phyloP scores from a whole-genome alignment of 2,113 vertebrate genomes.

The Brachypodius melanocephalos region DNA sequence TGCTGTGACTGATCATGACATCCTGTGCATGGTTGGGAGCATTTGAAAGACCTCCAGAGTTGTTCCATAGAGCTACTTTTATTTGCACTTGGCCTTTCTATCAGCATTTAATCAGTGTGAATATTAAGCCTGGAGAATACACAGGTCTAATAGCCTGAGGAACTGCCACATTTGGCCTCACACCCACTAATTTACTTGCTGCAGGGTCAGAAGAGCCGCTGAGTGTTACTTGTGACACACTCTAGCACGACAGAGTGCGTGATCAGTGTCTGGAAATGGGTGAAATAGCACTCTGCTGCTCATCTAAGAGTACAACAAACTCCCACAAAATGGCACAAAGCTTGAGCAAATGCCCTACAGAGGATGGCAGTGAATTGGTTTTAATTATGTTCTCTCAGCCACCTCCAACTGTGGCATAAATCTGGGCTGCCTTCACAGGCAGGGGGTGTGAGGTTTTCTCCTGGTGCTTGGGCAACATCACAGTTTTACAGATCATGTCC shows the following conservation, averaged over 20 bases:
- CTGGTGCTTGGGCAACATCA: not conserved
- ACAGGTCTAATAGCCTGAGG: not conserved
- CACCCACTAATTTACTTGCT: not conserved
- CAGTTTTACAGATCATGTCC: not conserved
- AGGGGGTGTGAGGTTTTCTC: not conserved
- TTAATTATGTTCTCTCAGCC: not conserved
- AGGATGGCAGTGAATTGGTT: not conserved
- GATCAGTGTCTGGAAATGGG: not conserved
- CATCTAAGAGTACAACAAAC: not conserved
- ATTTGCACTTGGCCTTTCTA: not conserved
- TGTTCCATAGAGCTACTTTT: not conserved
- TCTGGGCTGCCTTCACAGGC: not conserved
- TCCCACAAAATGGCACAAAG: not conserved
- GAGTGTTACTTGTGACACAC: not conserved
- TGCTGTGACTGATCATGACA: not conserved
- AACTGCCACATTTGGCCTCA: not conserved
- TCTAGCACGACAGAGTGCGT: rapidly evolving
- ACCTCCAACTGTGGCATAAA: not conserved
- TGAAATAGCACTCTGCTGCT: not conserved
- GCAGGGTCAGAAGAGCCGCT: rapidly evolving
- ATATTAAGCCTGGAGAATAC: not conserved
- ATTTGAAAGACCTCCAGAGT: not conserved
- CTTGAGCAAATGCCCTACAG: not conserved
- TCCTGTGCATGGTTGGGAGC: not conserved
- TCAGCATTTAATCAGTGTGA: not conserved